phyloP scores from a whole-genome alignment of 2,797 vertebrate species.

The Miichthys miiuy region DNA sequence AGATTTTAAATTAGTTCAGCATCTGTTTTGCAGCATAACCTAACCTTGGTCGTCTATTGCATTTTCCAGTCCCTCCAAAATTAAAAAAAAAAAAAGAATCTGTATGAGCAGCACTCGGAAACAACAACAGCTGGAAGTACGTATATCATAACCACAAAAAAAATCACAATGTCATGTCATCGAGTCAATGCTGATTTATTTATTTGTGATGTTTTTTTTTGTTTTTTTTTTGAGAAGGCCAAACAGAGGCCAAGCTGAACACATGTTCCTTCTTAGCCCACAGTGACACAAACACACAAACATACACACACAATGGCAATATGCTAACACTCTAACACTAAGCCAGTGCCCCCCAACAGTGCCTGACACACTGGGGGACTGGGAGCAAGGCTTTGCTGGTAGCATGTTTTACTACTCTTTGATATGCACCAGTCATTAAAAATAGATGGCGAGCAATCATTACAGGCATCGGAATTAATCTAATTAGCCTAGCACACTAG shows the following conservation, averaged over 20 bases:
- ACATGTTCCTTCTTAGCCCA: slow-evolving; percentile 71
- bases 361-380: slow-evolving; percentile 54
- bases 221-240: slow-evolving; percentile 27
- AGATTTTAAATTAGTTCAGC: slow-evolving; percentile 48
- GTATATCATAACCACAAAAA: slow-evolving; percentile 43
- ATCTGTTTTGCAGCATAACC: slow-evolving; percentile 42
- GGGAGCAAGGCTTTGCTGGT: slow-evolving; percentile 58
- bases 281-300: slow-evolving; percentile 65
- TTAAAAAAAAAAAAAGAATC: slow-evolving; percentile 8
- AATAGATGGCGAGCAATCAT: slow-evolving; percentile 87
- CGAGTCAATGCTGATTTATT: slow-evolving; percentile 54
- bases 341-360: slow-evolving; percentile 64
- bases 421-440: slow-evolving; percentile 87
- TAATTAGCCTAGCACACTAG: slow-evolving; percentile 81
- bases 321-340: slow-evolving; percentile 60
- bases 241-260: slow-evolving; percentile 66
- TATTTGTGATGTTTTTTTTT: slow-evolving; percentile 40
- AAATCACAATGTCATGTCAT: slow-evolving; percentile 45
- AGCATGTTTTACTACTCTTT: slow-evolving; percentile 81
- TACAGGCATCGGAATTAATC: slow-evolving; percentile 86
- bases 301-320: slow-evolving; percentile 52
- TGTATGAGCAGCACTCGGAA: slow-evolving; percentile 31
- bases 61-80: slow-evolving; percentile 36
- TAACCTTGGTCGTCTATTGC: slow-evolving; percentile 10
- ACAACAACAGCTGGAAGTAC: slow-evolving; percentile 51